Base-by-base conservation (phyloP, 2,888 invertebrate species). In the Geotrupes spiniger region DNA sequence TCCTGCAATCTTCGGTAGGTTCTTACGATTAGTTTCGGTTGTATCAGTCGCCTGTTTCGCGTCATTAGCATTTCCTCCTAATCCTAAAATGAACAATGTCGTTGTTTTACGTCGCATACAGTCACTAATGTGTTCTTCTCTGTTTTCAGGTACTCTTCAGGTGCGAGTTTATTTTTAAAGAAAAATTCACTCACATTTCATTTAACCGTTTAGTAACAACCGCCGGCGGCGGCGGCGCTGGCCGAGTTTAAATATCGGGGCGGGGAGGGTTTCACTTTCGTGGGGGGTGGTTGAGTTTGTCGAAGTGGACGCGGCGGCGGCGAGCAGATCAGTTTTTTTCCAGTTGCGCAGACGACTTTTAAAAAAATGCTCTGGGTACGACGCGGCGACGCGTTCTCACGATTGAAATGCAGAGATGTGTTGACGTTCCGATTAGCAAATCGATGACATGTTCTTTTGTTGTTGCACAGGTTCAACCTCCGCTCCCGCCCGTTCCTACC, bases 1-100 rank as follows among this genome's bases (percentile, higher is more conserved):
- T 92, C 54, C 72, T 76, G 14, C 77, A 83, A 2, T 74, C 82
- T 46, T 77, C 81, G 72, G 85, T 85, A 77, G 78, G 84, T 82
- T 57, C 8, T 8, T 4, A 33, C 12, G 2, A 4, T 10, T 29
- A 29, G 29, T 29, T 29, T 11, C 4, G 5, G n/a, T n/a, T n/a
- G n/a, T n/a, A n/a, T n/a, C n/a, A n/a, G n/a, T n/a, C n/a, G n/a
- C n/a, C n/a, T 11, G 12, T 29, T 29, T 29, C 12, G 4, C 29
- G 10, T 11, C 29, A 29, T 5, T 29, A n/a, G 29, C 12, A 29
- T 11, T 11, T 29, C 29, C 10, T 29, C 11, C 9, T 28, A 11
- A 11, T 36, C 4, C 36, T 16, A 36, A 36, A 10, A 36, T 12
- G 12, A 14, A 12, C 12, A 16, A 4, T 59, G 55, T 57, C 48